Percentiles rank a stretch among this genome's conserved stretches.
Conservation (phyloP, 2,113 vertebrate genomes). For the Chlorodrepanis virens region DNA sequence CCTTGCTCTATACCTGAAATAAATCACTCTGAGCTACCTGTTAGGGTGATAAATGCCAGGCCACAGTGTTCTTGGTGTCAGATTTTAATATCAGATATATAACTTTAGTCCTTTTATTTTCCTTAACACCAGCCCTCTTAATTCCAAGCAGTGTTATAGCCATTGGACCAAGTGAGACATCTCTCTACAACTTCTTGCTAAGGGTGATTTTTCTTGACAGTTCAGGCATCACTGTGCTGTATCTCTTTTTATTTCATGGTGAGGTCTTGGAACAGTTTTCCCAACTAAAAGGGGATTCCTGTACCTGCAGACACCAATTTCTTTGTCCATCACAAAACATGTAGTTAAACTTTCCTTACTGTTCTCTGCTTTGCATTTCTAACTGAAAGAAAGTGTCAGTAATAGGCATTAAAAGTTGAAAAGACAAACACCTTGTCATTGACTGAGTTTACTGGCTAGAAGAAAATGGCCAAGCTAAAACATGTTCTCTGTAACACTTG, state of each 20-base stretch:
- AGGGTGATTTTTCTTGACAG: neutral
- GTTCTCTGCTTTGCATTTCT: neutral
- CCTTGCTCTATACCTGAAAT: neutral
- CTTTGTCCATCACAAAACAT: neutral
- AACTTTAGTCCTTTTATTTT: neutral
- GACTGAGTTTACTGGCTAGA: neutral
- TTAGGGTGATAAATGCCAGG: neutral
- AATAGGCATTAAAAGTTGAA: neutral
- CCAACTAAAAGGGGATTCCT: neutral
- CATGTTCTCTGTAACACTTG: neutral
- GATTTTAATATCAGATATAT: neutral
- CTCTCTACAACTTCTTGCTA: neutral
- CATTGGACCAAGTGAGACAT: neutral
- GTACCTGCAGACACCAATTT: neutral
- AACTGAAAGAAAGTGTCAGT: neutral
- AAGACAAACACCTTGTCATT: neutral
- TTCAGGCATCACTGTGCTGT: neutral
- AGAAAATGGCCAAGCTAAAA: neutral
- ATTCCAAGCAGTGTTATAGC: neutral
- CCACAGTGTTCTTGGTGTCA: neutral
- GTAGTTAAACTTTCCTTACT: neutral
- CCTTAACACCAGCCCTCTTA: neutral
- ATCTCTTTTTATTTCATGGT: neutral
- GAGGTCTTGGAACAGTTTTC: neutral
- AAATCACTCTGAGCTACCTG: neutral